Base-by-base conservation (phyloP, 2,888 invertebrate species). In the Halocaridina rubra region DNA sequence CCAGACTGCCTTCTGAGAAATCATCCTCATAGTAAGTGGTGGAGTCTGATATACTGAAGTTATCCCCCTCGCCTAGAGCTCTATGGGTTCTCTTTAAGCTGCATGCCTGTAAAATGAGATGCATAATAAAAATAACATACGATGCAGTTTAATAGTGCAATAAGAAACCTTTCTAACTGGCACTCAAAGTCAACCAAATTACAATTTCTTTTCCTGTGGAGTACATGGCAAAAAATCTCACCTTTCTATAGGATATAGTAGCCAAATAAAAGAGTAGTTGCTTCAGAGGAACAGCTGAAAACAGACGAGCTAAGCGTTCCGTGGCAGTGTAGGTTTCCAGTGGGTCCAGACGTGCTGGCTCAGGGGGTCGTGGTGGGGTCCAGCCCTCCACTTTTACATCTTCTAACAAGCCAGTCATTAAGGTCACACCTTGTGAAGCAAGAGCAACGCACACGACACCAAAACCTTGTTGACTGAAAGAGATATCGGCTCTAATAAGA, bases 21-120 rank as follows among this genome's bases (percentile, higher is more conserved):
- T 93, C 92, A 89, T 98, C 97, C 91, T 97, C 97, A 91, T 97
- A 97, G 92, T 97, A 98, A n/a, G 97, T 97, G 72, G 97, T 97
- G 10, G 97, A 97, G 91, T 97, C 98, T 3, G 97, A 97, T 88
- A 94, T 94, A 90, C 95, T 95, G 86, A 95, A 94, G 72, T 95
- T 95, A 90, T 97, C 97, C 1, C 91, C 96, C 90, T 95, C 95
- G 59, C 95, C 94, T 85, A 96, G 95, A 91, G 96, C 95, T 89
- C 95, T 95, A 90, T 94, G 95, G 69, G 95, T 93, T 82, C 96
- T 93, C 91, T 96, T 96, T 89, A 97, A 91, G 81, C 95, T 95
- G 88, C 96, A 96, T 0, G 96, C 96, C 92, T 92, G 85, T n/a
- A 0, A n/a, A n/a, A n/a, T n/a, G n/a, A n/a, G n/a, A n/a, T n/a